Base-by-base conservation (phyloP, 2,797 vertebrate genomes). In the Anguilla pacifica region DNA sequence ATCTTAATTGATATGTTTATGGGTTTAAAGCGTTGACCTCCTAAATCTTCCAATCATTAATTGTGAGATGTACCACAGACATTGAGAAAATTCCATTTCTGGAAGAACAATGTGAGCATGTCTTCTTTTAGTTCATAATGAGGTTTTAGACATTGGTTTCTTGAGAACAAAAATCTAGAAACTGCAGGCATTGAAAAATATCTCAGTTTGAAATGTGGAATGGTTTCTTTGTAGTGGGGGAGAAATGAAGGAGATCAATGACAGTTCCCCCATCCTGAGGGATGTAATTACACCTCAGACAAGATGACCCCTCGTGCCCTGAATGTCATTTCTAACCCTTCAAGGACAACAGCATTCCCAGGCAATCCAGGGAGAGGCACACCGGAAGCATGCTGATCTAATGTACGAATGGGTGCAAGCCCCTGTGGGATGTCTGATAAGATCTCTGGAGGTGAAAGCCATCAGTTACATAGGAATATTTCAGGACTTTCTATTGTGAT, bases 261-360 rank as follows among this genome's bases (percentile, higher is more conserved):
- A n/a, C 25, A 17, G 79, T 82, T 11, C 25, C 46, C 39, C 46
- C 43, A 82, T 82, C 79, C 43, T 22, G 15, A 51, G 46, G 79
- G 79, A 82, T 79, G 79, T 82, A 49, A 82, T 82, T 51, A 82
- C 46, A 82, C 19, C 74, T 82, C 43, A 51, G 79, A 51, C 19
- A 51, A 35, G 19, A 46, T 51, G 79, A n/a, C 79, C 79, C 3
- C 46, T 49, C 46, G 19, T 11, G 46, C 79, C 79, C 43, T 51
- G 43, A 51, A 82, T 82, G 79, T 49, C 79, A 82, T 82, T 79
- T 25, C 22, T 39, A 82, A 82, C 28, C 79, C 46, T 82, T 82
- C 79, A 82, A 82, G 46, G 79, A n/a, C 79, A 82, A 49, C 22
- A 46, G 31, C 39, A 82, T 25, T n/a, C 79, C 39, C 43, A 51